Percentiles rank a stretch among this genome's conserved stretches.
Evolutionary conservation across 2,113 vertebrate genomes (phyloP).

Genomic region (Steatornis caripensis): DNA sequence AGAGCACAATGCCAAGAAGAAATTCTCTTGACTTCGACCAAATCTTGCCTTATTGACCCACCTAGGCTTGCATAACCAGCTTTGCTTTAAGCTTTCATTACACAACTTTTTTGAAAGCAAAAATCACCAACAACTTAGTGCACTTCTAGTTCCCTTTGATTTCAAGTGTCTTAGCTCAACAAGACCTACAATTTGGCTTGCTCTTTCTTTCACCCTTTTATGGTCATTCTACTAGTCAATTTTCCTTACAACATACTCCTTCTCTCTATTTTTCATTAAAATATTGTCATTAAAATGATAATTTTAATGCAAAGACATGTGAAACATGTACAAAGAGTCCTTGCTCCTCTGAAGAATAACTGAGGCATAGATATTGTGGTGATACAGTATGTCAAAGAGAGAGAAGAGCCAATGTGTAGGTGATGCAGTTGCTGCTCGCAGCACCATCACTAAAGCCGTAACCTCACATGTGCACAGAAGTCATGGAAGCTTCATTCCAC

Average conservation of each 20-base stretch:
- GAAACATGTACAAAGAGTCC: not conserved
- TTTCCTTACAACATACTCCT: not conserved
- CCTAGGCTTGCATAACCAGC: not conserved
- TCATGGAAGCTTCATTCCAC: not conserved
- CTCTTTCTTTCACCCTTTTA: not conserved
- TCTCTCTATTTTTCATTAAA: not conserved
- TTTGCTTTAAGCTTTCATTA: not conserved
- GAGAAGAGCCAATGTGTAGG: not conserved
- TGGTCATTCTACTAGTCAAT: not conserved
- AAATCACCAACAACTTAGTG: not conserved
- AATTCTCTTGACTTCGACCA: not conserved
- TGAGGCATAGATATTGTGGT: not conserved
- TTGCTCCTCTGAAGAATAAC: not conserved
- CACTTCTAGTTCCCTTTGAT: not conserved
- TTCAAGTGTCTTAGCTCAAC: not conserved
- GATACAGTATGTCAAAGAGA: not conserved
- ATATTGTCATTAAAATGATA: not conserved
- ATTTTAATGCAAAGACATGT: too few relatives aligned
- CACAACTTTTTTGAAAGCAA: not conserved
- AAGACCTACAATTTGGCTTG: not conserved
- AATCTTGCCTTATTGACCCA: not conserved
- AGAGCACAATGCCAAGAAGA: not conserved
- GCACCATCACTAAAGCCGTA: not conserved
- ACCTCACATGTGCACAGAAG: not conserved
- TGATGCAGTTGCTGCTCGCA: not conserved